Conservation (phyloP, 2,888 invertebrate species). For the Temnothorax rugatulus region DNA sequence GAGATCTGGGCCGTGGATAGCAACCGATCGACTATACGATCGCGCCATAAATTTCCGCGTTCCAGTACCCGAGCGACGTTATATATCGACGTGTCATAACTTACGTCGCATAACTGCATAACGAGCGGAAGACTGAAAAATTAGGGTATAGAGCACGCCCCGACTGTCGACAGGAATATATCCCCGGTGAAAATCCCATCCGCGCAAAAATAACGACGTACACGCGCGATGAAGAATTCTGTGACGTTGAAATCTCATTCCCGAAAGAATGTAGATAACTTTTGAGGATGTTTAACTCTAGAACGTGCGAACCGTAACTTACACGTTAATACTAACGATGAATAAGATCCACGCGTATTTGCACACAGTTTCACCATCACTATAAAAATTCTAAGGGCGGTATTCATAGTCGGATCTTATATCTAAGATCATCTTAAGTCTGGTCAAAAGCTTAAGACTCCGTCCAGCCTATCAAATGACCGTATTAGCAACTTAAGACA, state of each 20-base stretch:
- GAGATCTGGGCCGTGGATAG: background rate
- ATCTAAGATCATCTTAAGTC: too few species aligned
- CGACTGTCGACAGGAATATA: background rate
- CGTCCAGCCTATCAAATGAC: too few species aligned
- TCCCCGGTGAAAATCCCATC: background rate
- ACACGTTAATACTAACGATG: background rate
- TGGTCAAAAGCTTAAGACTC: too few species aligned
- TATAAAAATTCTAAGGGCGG: background rate
- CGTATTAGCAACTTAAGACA: too few species aligned
- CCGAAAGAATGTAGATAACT: background rate
- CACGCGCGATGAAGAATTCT: background rate
- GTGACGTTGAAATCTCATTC: background rate
- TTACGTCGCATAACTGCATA: constrained; percentile 38
- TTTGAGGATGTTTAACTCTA: background rate
- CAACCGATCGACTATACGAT: constrained; percentile 7
- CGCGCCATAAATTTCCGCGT: constrained; percentile 32
- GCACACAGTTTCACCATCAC: background rate
- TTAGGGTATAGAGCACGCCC: background rate
- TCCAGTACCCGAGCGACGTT: background rate
- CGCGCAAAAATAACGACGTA: constrained; percentile 1
- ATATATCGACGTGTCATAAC: constrained; percentile 36
- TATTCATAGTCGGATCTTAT: too few species aligned
- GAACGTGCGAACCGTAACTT: background rate
- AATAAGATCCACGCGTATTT: background rate
- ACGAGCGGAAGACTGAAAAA: constrained; percentile 43